Evolutionary conservation across 2,888 invertebrate species (phyloP), one percentile per base, ranked within the genome.

Genomic region (Portevinia maculata): DNA sequence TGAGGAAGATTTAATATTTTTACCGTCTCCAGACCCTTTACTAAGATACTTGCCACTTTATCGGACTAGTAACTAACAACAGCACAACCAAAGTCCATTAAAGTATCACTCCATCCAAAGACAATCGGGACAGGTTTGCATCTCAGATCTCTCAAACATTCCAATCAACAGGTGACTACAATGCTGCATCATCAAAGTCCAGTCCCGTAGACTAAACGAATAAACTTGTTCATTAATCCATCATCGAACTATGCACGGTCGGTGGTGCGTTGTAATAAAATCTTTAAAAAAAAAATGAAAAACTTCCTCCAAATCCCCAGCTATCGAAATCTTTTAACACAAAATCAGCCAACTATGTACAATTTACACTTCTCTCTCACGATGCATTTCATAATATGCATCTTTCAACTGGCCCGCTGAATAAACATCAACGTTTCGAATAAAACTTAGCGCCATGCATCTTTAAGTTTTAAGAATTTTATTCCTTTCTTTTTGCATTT

Each of bases 391-490:
- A 70, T 65, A 81, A 76, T 75, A 76, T 71, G 75, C 76, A 60
- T 81, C 81, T 81, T 60, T 81, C 81, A 81, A 81, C 76, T 65
- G 15, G 21, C 52, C 39, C 34, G 5, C 76, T 71, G 65, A 81
- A 81, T 81, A 81, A 81, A 81, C 81, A 81, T 76, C 75, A 70
- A 28, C 44, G 46, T 57, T 59, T 64, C 70, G 75, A 70, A 76
- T 76, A 76, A 70, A 71, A 81, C 81, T 76, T 65, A 81, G 81
- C 81, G 81, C 81, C 81, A 81, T 71, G 81, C 81, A 71, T 81
- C 76, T 81, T 70, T 81, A 55, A 81, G 62, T 71, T 71, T 65
- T 53, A 32, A 76, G 76, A 81, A 81, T 81, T 46, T 11, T 9
- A 4, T 48, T 37, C 11, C 30, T 53, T 52, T 15, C 24, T 48